Conservation (phyloP, 2,797 vertebrate genomes). For the Coilia nasus region DNA sequence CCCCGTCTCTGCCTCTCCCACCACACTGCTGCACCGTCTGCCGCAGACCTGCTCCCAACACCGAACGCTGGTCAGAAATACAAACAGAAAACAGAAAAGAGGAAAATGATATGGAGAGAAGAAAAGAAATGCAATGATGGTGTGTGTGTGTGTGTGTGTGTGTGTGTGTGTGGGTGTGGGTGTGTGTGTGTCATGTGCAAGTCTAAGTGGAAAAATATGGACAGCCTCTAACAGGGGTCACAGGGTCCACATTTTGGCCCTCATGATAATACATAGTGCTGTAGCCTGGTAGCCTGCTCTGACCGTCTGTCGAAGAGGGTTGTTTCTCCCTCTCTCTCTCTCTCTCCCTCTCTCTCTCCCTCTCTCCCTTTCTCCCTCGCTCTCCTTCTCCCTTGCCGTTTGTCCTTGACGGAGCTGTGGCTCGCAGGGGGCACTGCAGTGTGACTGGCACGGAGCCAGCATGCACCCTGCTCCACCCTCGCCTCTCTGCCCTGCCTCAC, state of each 20-base stretch:
- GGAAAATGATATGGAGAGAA: constrained; percentile 46
- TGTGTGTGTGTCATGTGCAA: constrained; percentile 23
- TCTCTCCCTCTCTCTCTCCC: constrained; percentile 42
- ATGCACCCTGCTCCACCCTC: constrained; percentile 47
- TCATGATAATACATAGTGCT: not conserved
- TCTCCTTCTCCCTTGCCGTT: constrained; percentile 36
- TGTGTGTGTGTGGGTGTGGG: constrained; percentile 30
- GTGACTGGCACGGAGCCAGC: constrained; percentile 68
- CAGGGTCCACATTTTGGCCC: not conserved
- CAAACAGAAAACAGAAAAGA: not conserved
- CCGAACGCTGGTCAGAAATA: not conserved
- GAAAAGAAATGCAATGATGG: constrained; percentile 56
- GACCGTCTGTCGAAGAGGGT: constrained; percentile 24
- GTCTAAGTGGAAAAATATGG: constrained; percentile 1
- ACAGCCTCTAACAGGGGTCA: not conserved
- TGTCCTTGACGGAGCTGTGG: constrained; percentile 51
- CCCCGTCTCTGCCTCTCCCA: too few relatives aligned
- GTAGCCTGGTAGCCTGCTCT: constrained; percentile 24
- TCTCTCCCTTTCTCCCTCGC: constrained; percentile 50
- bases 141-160: constrained; percentile 46
- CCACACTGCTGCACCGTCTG: not conserved
- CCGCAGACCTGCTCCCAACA: not conserved
- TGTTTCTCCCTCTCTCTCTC: constrained; percentile 33
- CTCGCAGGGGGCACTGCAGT: constrained; percentile 44
- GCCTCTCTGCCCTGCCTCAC: not conserved